Base-by-base conservation (phyloP, 2,888 invertebrate species). In the Xanthia togata region DNA sequence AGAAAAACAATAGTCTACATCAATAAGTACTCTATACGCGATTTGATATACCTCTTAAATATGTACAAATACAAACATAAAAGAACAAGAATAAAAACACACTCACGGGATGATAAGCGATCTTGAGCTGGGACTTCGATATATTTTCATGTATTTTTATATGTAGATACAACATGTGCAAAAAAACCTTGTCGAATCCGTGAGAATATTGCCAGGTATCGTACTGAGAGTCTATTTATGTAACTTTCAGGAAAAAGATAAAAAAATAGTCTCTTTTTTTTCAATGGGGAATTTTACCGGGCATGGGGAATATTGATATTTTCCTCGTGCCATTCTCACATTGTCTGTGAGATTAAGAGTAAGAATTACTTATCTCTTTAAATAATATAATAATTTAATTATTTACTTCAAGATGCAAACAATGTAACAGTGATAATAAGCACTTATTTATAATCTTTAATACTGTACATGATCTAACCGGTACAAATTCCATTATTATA, bases 381-480 rank as follows among this genome's bases (percentile, higher is more conserved):
- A 14, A 26, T 78, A 47, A 67, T 38, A 57, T 26, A 23, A n/a
- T 23, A 20, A 67, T 4, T 69, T 3, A 12, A 20, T 69, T 41
- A 59, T 53, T 53, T 44, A 35, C 60, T 35, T 0, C 1, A 17
- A 50, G 2, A 5, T n/a, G 14, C 23, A 35, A 77, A 79, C 79
- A 79, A 26, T 44, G 17, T 44, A 26, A 26, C 6, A 9, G 1
- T 23, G 26, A 1, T 26, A 50, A 59, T 50, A 60, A 65, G 35
- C 17, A 70, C 9, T 79, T 20, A 53, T 60, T n/a, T 70, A 11
- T n/a, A 38, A 71, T 79, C 53, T 60, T 79, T 70, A 53, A 41
- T 44, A 26, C 35, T 35, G 1, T 26, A 53, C 35, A 26, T 53
- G 44, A 60, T 79, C 35, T 79, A 71, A 44, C 35, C 5, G 35